Evolutionary conservation across 2,797 vertebrate species (phyloP).

Genomic region (Simalia tracyae): DNA sequence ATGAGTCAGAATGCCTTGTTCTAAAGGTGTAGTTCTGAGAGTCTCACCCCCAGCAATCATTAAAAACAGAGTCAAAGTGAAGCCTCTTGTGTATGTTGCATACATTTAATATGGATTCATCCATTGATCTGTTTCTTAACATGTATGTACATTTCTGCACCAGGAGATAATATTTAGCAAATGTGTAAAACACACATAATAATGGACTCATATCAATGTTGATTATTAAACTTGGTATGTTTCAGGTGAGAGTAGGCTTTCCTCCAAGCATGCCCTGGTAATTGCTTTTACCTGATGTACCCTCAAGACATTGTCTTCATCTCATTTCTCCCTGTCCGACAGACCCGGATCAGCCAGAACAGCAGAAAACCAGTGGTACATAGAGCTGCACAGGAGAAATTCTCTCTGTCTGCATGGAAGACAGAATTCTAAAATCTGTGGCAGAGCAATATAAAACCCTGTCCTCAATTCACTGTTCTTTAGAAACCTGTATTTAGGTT

Average conservation of each 20-base stretch:
- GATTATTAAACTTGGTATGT: not conserved
- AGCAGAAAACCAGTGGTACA: not conserved
- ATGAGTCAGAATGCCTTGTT: not conserved
- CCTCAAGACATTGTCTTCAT: not conserved
- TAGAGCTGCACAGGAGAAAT: not conserved
- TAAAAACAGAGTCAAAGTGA: not conserved
- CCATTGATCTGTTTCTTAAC: not conserved
- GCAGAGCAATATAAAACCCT: conserved; percentile 26
- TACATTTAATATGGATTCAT: not conserved
- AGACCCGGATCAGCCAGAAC: not conserved
- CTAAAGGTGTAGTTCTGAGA: not conserved
- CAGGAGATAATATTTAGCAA: not conserved
- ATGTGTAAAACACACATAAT: not conserved
- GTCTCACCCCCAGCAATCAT: not conserved
- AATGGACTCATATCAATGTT: not conserved
- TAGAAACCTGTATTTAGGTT: conserved; percentile 25
- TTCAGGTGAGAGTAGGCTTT: not conserved
- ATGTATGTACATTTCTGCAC: not conserved
- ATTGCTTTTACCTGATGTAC: not conserved
- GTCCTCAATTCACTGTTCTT: not conserved
- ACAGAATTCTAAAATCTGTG: not conserved
- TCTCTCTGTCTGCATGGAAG: not conserved
- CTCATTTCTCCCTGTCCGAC: not conserved
- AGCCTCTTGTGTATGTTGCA: not conserved
- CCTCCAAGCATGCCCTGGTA: not conserved